Evolutionary conservation across 1,140 invertebrate genomes (phyloP).

Genomic region (Littorina saxatilis): DNA sequence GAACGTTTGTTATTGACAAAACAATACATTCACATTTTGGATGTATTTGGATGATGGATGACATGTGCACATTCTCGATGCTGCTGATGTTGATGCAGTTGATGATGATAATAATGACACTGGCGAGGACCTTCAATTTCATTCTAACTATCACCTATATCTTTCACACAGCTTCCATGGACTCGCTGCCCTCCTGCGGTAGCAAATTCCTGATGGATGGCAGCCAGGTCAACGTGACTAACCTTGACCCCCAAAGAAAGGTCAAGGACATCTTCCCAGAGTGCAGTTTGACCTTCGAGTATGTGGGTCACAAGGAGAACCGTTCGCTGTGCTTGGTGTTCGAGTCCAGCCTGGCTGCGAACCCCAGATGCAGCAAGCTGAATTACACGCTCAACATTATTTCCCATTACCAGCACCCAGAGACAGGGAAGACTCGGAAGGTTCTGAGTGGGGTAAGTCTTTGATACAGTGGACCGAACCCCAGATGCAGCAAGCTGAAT

Average conservation of each 20-base stretch:
- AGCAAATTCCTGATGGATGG: constrained; percentile 1
- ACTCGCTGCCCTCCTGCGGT: constrained; percentile 15
- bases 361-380: not conserved
- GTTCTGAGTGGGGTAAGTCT: not conserved
- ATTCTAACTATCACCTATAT: no score
- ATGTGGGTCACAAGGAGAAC: constrained; percentile 25
- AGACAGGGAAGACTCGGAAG: not conserved
- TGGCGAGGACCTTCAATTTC: no score
- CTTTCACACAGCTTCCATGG: constrained; percentile 26
- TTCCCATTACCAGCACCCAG: not conserved
- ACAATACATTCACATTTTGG: not conserved
- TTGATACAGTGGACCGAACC: no score
- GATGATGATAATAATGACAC: no score
- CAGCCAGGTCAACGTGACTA: constrained; percentile 23
- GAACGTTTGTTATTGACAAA: no score
- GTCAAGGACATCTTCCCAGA: not conserved
- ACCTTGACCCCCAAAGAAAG: not conserved
- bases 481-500: not conserved
- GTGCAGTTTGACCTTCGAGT: constrained; percentile 18
- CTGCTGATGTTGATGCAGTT: no score
- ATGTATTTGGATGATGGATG: no score
- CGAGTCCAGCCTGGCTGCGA: not conserved
- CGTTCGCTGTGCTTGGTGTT: constrained; percentile 29
- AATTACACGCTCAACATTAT: constrained; percentile 11
- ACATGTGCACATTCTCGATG: no score